Conservation (phyloP, 2,113 vertebrate genomes). For the Apistogramma diplotaenia region DNA sequence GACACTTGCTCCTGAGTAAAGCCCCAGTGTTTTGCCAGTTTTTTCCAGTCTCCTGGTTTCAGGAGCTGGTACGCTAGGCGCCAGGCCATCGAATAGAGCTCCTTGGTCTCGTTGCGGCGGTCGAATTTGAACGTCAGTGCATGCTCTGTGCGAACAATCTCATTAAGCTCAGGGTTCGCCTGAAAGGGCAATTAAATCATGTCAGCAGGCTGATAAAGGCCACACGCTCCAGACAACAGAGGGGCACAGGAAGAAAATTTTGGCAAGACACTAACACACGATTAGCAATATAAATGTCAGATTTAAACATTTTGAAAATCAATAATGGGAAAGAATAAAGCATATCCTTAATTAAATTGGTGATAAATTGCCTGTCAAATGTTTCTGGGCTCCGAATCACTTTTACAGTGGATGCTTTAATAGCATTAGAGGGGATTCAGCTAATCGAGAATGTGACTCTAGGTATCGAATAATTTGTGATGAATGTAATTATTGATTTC, state of each 20-base stretch:
- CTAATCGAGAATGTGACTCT: conserved; percentile 9
- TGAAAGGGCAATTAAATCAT: conserved; percentile 78
- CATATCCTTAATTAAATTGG: conserved; percentile 38
- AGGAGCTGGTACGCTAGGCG: conserved; percentile 81
- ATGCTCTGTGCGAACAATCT: conserved; percentile 58
- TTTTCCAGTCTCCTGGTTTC: conserved; percentile 84
- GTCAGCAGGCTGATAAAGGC: conserved; percentile 65
- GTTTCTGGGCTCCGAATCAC: conserved; percentile 5
- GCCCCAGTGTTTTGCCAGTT: conserved; percentile 80
- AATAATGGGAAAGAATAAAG: conserved; percentile 6
- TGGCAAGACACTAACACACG: conserved; percentile 13
- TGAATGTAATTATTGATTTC: conserved; percentile 46
- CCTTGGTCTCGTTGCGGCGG: conserved; percentile 82
- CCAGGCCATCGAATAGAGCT: conserved; percentile 81
- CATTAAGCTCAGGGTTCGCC: conserved; percentile 62
- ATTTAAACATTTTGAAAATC: conserved; percentile 27
- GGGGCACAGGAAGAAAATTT: conserved; percentile 20
- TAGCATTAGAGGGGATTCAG: conserved; percentile 27
- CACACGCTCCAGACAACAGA: conserved; percentile 36
- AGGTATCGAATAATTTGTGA: conserved; percentile 35
- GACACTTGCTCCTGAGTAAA: conserved; percentile 84
- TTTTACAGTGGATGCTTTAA: conserved; percentile 12
- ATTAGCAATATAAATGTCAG: conserved; percentile 49
- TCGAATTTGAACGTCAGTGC: conserved; percentile 87
- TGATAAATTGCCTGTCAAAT: conserved; percentile 33